Evolutionary conservation across 1,140 invertebrate genomes (phyloP).

Genomic region (Eumaeus atala): DNA sequence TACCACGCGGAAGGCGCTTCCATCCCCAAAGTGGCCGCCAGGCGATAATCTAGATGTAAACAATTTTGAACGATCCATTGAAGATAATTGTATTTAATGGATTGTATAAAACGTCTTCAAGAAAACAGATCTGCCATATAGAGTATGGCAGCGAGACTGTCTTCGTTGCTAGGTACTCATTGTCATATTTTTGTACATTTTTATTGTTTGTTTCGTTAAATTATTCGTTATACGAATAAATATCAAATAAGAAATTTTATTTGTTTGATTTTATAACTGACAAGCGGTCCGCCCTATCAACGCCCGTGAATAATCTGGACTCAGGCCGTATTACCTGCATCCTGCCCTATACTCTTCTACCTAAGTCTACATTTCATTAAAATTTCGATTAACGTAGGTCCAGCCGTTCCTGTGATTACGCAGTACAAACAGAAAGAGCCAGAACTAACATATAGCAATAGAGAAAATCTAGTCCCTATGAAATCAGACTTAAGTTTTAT

Average conservation of each 20-base stretch:
- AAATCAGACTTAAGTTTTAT: no score
- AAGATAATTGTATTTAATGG: conserved; percentile 15
- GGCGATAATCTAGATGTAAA: conserved; percentile 28
- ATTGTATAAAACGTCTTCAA: conserved; percentile 13
- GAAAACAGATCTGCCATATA: conserved; percentile 23
- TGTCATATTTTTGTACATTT: conserved; percentile 60
- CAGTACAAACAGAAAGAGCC: no score
- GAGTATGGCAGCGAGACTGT: conserved; percentile 24
- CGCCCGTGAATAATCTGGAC: no score
- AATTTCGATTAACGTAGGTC: no score
- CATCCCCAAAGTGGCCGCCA: conserved; percentile 44
- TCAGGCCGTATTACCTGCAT: no score
- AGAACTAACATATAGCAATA: no score
- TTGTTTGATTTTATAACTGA: neutral
- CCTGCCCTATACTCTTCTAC: no score
- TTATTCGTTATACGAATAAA: conserved; percentile 9
- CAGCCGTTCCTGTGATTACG: no score
- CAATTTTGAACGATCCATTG: conserved; percentile 13
- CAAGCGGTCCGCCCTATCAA: no score
- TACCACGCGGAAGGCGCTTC: conserved; percentile 66
- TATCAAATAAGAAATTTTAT: neutral
- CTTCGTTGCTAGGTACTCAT: conserved; percentile 34
- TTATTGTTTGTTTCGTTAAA: conserved; percentile 34
- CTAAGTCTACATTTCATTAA: no score
- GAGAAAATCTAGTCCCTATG: no score